Percentiles rank a stretch among this genome's conserved stretches.
Conservation (phyloP, 2,888 invertebrate genomes). For the Geophilus truncorum region DNA sequence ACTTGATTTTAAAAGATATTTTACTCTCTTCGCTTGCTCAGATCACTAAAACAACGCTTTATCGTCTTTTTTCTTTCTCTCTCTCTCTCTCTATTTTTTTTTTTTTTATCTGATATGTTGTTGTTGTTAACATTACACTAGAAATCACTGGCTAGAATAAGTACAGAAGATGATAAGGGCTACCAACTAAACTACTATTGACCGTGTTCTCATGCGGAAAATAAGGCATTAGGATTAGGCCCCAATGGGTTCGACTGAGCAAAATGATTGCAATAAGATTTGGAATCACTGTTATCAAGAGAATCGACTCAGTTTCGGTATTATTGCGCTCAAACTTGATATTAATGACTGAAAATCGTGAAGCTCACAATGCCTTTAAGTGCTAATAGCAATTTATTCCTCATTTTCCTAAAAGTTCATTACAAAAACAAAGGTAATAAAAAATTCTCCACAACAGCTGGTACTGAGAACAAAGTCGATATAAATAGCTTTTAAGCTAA, state of each 20-base stretch:
- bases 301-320: background rate
- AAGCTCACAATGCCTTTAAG: too few relatives aligned
- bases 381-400: background rate
- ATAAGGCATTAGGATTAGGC: conserved; percentile 27
- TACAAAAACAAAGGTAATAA: background rate
- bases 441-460: background rate
- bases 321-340: background rate
- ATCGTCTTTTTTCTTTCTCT: background rate
- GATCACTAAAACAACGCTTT: background rate
- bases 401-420: background rate
- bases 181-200: conserved; percentile 23
- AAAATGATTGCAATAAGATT: conserved; percentile 27
- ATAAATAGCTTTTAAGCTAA: background rate
- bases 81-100: too few relatives aligned
- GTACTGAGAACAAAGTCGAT: background rate
- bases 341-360: too few relatives aligned
- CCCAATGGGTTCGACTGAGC: conserved; percentile 27
- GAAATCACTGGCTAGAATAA: background rate
- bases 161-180: conserved; percentile 16
- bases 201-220: conserved; percentile 17
- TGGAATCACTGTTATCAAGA: conserved; percentile 27
- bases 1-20: background rate
- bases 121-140: background rate
- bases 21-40: background rate
- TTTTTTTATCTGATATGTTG: background rate